Evolutionary conservation across 2,888 invertebrate genomes (phyloP).

Genomic region (Antheraea yamamai): DNA sequence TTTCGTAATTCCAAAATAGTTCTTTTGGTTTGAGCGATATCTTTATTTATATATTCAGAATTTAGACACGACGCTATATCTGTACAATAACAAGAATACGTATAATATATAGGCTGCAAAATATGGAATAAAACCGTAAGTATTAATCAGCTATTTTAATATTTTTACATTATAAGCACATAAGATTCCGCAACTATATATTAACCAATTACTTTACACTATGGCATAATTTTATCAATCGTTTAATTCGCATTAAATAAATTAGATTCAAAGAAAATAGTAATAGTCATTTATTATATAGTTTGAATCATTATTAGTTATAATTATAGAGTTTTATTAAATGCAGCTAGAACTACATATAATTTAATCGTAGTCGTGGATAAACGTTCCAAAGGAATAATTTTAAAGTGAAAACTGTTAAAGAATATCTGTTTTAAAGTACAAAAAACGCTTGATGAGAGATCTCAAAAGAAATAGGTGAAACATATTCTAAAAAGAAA

Average conservation of each 20-base stretch:
- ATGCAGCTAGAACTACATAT: not conserved
- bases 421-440: not conserved
- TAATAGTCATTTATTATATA: not conserved
- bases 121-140: not conserved
- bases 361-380: too few relatives aligned
- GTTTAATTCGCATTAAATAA: not conserved
- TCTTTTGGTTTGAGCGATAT: not conserved
- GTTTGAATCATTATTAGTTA: not conserved
- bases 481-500: not conserved
- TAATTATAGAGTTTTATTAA: not conserved
- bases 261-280: not conserved
- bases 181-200: not conserved
- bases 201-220: not conserved
- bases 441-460: not conserved
- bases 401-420: not conserved
- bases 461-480: not conserved
- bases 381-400: not conserved
- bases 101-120: not conserved
- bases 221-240: not conserved
- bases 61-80: not conserved
- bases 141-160: too few relatives aligned
- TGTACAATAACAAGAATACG: not conserved
- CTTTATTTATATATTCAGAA: not conserved
- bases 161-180: too few relatives aligned
- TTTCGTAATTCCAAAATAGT: conserved; percentile 34